Conservation (phyloP, 2,113 vertebrate genomes). For the Sorex fumeus region DNA sequence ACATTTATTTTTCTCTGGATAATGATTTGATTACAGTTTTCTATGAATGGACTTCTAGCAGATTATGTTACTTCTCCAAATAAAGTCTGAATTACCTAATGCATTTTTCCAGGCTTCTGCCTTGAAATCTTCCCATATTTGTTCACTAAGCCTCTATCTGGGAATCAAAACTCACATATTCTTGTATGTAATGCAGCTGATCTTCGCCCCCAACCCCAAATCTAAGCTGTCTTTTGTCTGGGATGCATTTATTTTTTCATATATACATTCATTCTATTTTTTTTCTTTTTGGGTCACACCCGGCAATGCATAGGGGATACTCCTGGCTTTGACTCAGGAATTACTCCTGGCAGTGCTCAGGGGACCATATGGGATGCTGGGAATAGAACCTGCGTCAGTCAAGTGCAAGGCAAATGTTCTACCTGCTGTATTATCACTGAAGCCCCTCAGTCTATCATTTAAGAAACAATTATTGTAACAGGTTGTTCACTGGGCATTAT, state of each 20-base stretch:
- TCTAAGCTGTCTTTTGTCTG: neutral
- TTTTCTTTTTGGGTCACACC: too few relatives aligned
- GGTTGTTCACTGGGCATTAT: neutral
- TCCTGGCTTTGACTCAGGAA: too few relatives aligned
- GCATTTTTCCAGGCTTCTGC: neutral
- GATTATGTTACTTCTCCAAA: neutral
- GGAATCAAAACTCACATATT: constrained; percentile 4
- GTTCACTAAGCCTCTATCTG: neutral
- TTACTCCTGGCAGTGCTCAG: too few relatives aligned
- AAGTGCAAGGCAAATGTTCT: too few relatives aligned
- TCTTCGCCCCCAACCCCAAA: neutral
- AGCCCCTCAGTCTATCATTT: too few relatives aligned
- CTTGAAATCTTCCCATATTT: neutral
- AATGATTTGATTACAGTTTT: neutral
- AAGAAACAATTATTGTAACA: neutral
- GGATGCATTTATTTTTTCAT: neutral
- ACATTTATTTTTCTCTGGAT: neutral
- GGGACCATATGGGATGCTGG: too few relatives aligned
- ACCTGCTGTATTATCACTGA: too few relatives aligned
- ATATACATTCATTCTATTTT: neutral
- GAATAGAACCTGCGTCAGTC: too few relatives aligned
- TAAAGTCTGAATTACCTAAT: neutral
- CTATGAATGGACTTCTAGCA: neutral
- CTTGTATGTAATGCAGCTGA: neutral
- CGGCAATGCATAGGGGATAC: too few relatives aligned